Percentiles rank a stretch among this genome's conserved stretches.
Evolutionary conservation across 2,888 invertebrate species (phyloP).

Genomic region (Tenthredo distinguenda): DNA sequence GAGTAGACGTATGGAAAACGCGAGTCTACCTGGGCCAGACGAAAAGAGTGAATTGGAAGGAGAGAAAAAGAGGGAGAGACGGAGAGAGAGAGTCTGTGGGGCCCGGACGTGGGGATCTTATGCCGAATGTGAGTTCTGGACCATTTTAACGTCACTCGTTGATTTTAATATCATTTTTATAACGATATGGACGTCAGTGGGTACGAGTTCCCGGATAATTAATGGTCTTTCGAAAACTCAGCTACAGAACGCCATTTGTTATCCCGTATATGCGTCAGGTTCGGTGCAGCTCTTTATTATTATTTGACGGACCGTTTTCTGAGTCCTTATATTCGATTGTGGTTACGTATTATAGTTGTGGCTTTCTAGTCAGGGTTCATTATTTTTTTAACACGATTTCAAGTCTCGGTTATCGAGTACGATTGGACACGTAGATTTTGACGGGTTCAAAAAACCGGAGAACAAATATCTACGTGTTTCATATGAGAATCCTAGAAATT

Average conservation of each 20-base stretch:
- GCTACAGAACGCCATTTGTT: not conserved
- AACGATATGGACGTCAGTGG: conserved; percentile 36
- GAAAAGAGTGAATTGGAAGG: conserved; percentile 1
- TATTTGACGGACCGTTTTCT: conserved; percentile 36
- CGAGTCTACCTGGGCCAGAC: conserved; percentile 55
- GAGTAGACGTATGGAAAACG: conserved; percentile 64
- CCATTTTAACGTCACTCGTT: conserved; percentile 10
- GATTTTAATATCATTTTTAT: conserved; percentile 40
- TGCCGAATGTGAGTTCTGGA: not conserved
- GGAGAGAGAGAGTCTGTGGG: not conserved
- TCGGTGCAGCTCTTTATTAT: conserved; percentile 21
- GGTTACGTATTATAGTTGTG: not conserved
- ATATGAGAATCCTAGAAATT: not conserved
- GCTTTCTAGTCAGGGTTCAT: not conserved
- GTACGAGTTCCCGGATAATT: conserved; percentile 13
- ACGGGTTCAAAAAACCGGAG: not conserved
- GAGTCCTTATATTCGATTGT: conserved; percentile 40
- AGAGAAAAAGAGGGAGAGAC: not conserved
- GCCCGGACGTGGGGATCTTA: conserved; percentile 14
- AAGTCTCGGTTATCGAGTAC: not conserved
- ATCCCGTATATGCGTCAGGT: not conserved
- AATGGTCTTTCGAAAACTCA: conserved; percentile 40
- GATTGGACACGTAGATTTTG: not conserved
- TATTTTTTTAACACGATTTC: conserved; percentile 17
- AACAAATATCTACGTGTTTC: not conserved